A percentile compares a stretch with the other conserved stretches of the same genome.
phyloP scores from a whole-genome alignment of 2,888 invertebrate species.

The Ariolimax columbianus region DNA sequence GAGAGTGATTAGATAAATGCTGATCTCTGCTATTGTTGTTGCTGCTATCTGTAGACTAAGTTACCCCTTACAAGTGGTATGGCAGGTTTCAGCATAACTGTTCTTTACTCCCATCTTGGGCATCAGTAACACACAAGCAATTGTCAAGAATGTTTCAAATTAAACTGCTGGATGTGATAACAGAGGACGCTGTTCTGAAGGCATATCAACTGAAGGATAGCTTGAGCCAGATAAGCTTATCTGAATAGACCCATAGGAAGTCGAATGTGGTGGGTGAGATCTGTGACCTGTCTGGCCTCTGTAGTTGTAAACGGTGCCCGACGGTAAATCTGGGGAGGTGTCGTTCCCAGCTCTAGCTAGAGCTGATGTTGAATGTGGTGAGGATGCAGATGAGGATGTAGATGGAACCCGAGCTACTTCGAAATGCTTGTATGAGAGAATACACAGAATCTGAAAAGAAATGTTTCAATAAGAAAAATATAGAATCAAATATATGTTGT shows the following conservation, averaged over 20 bases:
- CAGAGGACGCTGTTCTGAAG: constrained; percentile 1
- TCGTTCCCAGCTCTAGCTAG: background rate
- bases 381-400: background rate
- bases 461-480: no score
- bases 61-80: no score
- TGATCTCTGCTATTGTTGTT: no score
- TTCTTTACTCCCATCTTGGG: no score
- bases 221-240: constrained; percentile 28
- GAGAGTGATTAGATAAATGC: no score
- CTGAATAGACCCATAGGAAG: constrained; percentile 41
- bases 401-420: constrained; percentile 1
- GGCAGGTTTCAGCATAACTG: no score
- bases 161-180: background rate
- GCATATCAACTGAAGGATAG: constrained; percentile 3
- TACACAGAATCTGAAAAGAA: constrained; percentile 40
- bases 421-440: constrained; percentile 32
- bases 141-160: background rate
- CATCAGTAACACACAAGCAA: background rate
- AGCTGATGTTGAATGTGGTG: background rate
- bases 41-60: no score
- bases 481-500: no score
- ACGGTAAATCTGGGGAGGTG: background rate
- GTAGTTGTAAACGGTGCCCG: background rate
- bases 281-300: background rate
- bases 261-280: background rate